Conservation (phyloP, 1,140 invertebrate genomes). For the Macrobrachium rosenbergii region DNA sequence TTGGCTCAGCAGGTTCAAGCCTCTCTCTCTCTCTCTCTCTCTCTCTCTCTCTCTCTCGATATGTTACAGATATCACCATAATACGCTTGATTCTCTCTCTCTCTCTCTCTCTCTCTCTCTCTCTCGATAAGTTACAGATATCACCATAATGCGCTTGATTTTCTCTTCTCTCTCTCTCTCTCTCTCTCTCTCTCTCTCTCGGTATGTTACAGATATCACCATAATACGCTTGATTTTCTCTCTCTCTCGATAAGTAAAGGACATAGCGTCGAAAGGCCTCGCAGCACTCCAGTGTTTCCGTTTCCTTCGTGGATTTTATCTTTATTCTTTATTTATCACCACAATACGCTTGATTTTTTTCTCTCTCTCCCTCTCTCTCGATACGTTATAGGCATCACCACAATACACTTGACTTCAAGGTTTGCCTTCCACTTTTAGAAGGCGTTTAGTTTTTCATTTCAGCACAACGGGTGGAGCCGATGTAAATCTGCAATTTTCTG, state of each 20-base stretch:
- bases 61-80: too few relatives aligned
- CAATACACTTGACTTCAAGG: neutral
- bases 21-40: neutral
- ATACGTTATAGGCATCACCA: too few relatives aligned
- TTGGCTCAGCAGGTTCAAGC: neutral
- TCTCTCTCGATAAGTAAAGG: neutral
- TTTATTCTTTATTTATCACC: too few relatives aligned
- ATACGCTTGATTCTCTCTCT: neutral
- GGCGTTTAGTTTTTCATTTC: too few relatives aligned
- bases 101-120: conserved; percentile 16
- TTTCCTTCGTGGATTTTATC: too few relatives aligned
- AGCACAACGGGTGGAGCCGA: too few relatives aligned
- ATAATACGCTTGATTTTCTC: neutral
- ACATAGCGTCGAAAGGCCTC: too few relatives aligned
- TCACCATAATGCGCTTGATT: neutral
- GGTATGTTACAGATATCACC: too few relatives aligned
- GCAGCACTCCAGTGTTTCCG: too few relatives aligned
- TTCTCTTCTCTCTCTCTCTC: neutral
- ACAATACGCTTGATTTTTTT: neutral
- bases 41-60: neutral
- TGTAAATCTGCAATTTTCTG: too few relatives aligned
- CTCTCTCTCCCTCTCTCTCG: neutral
- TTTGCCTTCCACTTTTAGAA: too few relatives aligned
- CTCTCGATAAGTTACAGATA: neutral
- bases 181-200: neutral